Conservation (phyloP, 2,113 vertebrate genomes). For the Rana temporaria region DNA sequence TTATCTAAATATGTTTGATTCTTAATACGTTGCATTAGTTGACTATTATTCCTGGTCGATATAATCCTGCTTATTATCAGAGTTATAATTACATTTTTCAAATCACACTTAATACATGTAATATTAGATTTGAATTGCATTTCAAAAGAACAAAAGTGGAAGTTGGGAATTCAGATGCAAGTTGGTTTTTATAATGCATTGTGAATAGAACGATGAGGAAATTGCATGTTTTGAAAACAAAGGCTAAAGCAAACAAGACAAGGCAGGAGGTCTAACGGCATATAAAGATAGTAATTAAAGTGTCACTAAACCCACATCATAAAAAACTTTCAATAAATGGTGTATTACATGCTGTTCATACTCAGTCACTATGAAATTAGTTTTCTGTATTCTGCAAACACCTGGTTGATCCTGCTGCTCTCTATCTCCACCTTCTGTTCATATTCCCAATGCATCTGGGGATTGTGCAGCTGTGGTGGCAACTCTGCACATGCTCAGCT, state of each 20-base stretch:
- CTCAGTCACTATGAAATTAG: no score
- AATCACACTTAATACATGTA: conserved; percentile 23
- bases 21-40: conserved; percentile 64
- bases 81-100: conserved; percentile 46
- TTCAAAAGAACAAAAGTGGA: neutral
- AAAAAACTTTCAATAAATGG: no score
- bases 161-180: conserved; percentile 4
- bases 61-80: conserved; percentile 44
- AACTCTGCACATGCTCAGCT: no score
- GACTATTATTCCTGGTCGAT: conserved; percentile 40
- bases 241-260: neutral
- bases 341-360: no score
- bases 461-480: no score
- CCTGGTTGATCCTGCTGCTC: no score
- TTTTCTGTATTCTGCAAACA: no score
- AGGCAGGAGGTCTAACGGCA: neutral
- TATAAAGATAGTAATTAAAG: neutral
- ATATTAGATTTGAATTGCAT: neutral
- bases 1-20: conserved; percentile 67
- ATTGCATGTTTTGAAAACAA: conserved; percentile 2
- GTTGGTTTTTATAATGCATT: neutral
- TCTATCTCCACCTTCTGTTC: no score
- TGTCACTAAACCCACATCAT: no score
- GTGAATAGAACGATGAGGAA: neutral
- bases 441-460: no score